These are phyloP conservation scores for Menura novaehollandiae DNA, from an alignment of 2,113 vertebrate genomes.

Conservation along the genomic window DNA sequence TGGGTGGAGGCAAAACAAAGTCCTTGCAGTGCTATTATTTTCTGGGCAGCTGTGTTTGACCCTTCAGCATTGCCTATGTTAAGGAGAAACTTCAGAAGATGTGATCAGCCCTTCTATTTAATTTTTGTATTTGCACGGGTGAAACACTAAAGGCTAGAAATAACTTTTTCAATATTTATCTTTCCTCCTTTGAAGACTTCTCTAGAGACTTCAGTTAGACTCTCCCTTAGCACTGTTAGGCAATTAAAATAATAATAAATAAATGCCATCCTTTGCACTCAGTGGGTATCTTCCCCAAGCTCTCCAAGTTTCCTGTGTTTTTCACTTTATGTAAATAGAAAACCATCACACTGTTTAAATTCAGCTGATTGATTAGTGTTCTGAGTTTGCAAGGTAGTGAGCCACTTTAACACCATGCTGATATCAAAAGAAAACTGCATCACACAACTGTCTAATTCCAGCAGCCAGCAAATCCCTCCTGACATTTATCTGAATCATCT, in stretches of 20 bases:
- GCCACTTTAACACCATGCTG: neutral
- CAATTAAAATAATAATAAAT: constrained; percentile 33
- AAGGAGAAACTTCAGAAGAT: neutral
- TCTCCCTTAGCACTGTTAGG: neutral
- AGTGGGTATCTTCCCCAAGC: neutral
- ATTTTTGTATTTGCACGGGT: neutral
- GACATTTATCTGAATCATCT: neutral
- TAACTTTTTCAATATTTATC: constrained; percentile 7
- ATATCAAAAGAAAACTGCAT: neutral
- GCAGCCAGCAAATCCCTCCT: constrained; percentile 12
- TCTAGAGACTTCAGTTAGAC: neutral
- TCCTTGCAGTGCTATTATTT: neutral
- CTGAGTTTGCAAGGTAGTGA: neutral
- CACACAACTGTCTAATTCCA: neutral
- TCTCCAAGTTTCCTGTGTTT: neutral
- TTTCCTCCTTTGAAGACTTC: constrained; percentile 4
- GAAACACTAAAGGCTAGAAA: neutral
- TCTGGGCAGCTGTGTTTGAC: neutral
- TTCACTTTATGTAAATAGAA: neutral
- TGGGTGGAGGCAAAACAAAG: neutral
- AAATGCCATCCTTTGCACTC: neutral
- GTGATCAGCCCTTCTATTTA: neutral
- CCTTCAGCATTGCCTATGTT: neutral
- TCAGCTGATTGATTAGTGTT: neutral
- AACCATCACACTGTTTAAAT: neutral